These are phyloP conservation scores for Hyla sarda DNA, from an alignment of 2,113 vertebrate species.

Conservation along the genomic window DNA sequence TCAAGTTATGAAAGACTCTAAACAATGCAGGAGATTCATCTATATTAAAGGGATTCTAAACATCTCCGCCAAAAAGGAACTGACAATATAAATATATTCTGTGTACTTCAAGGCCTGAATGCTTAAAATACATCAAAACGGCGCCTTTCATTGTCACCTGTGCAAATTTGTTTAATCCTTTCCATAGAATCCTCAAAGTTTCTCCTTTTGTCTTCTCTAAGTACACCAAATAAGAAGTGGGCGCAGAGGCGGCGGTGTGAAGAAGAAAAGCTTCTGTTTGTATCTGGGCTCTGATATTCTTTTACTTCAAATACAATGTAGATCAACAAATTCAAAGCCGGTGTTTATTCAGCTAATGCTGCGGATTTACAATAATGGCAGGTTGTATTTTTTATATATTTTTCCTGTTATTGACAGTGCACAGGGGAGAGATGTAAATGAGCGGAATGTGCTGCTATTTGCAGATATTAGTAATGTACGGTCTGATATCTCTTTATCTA, in stretches of 20 bases:
- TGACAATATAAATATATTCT: conserved; percentile 22
- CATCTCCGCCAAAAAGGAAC: background rate
- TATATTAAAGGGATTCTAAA: conserved; percentile 8
- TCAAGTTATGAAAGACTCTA: background rate
- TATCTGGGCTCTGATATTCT: background rate
- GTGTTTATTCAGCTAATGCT: conserved; percentile 10
- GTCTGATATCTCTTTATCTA: background rate
- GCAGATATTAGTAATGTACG: background rate
- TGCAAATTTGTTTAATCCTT: conserved; percentile 42
- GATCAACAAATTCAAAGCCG: conserved; percentile 18
- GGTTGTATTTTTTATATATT: background rate
- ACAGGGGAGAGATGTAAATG: background rate
- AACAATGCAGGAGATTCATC: conserved; percentile 13
- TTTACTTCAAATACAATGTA: conserved; percentile 42
- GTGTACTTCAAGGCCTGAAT: background rate
- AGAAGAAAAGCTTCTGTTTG: background rate
- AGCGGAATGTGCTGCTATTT: background rate
- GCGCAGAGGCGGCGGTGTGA: background rate
- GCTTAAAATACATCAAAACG: conserved; percentile 16
- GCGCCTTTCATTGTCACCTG: conserved; percentile 33
- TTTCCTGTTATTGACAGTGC: background rate
- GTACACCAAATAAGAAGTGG: conserved; percentile 18
- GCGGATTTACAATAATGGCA: background rate
- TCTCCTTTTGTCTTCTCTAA: conserved; percentile 35
- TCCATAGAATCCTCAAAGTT: conserved; percentile 39